Base-by-base conservation (phyloP, 2,797 vertebrate species). In the Acanthis flammea region DNA sequence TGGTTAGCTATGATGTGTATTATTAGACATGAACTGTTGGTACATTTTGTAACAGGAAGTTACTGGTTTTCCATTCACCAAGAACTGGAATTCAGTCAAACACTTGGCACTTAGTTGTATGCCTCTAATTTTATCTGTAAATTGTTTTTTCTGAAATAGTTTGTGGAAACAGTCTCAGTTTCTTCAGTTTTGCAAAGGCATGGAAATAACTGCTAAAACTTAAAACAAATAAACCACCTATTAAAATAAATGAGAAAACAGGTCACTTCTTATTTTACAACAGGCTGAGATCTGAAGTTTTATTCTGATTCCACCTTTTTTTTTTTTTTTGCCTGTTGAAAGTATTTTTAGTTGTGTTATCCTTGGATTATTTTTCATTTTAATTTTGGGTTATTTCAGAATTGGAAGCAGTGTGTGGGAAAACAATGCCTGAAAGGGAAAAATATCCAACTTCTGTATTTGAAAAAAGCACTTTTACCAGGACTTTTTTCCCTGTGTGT, bases 21-120 rank as follows among this genome's bases (percentile, higher is more conserved):
- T 97, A 97, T 97, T 97, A 97, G 97, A 90, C 75, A 62, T 94
- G 92, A 96, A 88, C 96, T 91, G 79, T 96, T 97, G 96, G 97
- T 97, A 98, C 97, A 97, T 98, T 98, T 97, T 98, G 98, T 98
- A 97, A 98, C 97, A 97, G 98, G 97, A 98, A 98, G 93, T 95
- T 96, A 95, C 96, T 97, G 96, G 95, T 97, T 98, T 98, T 98
- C 97, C 97, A 97, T 98, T 97, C 97, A 97, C 94, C 92, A 93
- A 96, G 96, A 95, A 84, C 96, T 98, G 98, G 98, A 98, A 97
- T 96, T 94, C 24, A 73, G 95, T 98, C 97, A 98, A 96, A 97
- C 92, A 85, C 95, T 97, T 97, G 97, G 97, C 96, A 94, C 90
- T 97, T 94, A 84, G 61, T 93, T 95, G 35, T 95, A 55, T 86